Base-by-base conservation (phyloP, 1,140 invertebrate species). In the Neotoxoptera formosana region DNA sequence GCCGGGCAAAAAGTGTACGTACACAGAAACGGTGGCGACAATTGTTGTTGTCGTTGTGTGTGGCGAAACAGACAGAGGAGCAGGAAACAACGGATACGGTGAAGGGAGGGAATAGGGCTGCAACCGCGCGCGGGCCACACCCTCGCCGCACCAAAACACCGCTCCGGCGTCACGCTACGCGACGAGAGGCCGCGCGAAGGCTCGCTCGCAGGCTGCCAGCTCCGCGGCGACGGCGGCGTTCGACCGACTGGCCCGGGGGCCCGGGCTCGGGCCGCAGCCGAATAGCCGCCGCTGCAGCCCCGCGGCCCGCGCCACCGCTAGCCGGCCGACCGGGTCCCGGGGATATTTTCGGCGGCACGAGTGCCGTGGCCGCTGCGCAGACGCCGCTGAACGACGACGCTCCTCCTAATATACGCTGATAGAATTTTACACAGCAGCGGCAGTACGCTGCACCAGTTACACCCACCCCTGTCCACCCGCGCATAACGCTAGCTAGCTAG, bases 331-430 rank as follows among this genome's bases (percentile, higher is more conserved):
- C 89, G 53, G 34, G 36, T 90, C 89, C 88, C 89, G 53, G 89
- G 89, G 53, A 90, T 90, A 90, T 90, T 90, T 67, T 90, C 53
- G 89, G 36, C 87, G 87, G 48, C 87, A 23, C 87, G 48, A 89
- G 34, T 90, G 36, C 89, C 53, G 48, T 25, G 48, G 88, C 51
- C 34, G 34, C 53, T 60, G 89, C 89, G 89, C 89, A 90, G 53
- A 90, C 89, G 89, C 53, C 36, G 14, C 23, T 45, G 25, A 45
- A 25, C 87, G 34, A 45, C 56, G 30, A 90, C 53, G 34, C 53
- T 53, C 48, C 87, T 89, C 47, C 48, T 56, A 53, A 21, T 88
- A 88, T n/a, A 87, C n/a, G 89, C 36, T 41, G 89, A 89, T 21
- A 34, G 87, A 25, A 56, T 67, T 45, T 41, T 36, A 34, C 56